Base-by-base conservation (phyloP, 2,113 vertebrate species). In the Peucedramus taeniatus region DNA sequence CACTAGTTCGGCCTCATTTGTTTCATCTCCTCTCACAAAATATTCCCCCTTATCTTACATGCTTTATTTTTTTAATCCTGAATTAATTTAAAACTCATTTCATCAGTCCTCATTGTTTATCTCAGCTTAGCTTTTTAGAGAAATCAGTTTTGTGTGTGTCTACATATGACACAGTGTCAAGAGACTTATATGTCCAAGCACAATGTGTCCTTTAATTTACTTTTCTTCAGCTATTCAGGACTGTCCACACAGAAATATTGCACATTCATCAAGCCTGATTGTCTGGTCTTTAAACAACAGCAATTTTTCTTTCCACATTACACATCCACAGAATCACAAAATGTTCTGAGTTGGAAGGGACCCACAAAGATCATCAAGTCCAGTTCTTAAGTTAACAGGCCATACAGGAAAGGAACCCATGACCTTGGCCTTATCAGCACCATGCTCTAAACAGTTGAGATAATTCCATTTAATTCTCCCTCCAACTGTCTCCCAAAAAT, bases 81-180 rank as follows among this genome's bases (percentile, higher is more conserved):
- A 92, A 89, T 78, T 86, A 6, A 40, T 75, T 92, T 64, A 89
- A 88, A 93, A 95, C 64, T 53, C 4, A 88, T 96, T 96, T 96
- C 57, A 90, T 56, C 74, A 81, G 39, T 23, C 31, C 35, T 96
- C 5, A 0, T 2, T 91, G 64, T 93, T 89, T 92, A 78, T 83
- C 71, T 66, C 72, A 93, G 56, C 42, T n/a, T 81, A 79, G 44
- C 30, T 93, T 79, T 89, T 86, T 39, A 66, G 64, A 93, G 56
- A 74, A 87, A 95, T 95, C 57, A 23, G 40, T 95, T 89, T 90
- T 61, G 13, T 66, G 15, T 10, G 31, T 40, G 28, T 39, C 53
- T 60, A 49, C 7, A 15, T 71, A 72, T 13, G 50, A 85, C 64
- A 39, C 15, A 91, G 47, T 75, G 59, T 89, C 84, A 96, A 94